Base-by-base conservation (phyloP, 2,888 invertebrate genomes). In the Bedellia somnulentella region DNA sequence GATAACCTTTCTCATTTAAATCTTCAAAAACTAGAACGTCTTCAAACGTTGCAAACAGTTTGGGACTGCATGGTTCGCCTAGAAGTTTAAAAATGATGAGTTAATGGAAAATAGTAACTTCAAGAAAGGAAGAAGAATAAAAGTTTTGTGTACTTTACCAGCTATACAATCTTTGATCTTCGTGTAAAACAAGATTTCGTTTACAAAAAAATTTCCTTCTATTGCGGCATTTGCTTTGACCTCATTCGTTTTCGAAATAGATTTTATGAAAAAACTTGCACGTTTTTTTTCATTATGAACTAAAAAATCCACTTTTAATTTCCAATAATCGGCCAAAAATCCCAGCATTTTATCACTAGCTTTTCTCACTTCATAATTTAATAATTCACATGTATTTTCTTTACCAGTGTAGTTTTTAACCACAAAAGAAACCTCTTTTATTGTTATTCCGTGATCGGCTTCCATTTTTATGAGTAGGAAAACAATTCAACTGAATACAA, bases 301-400 rank as follows among this genome's bases (percentile, higher is more conserved):
- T 18, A 47, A 31, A 15, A 51, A 21, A 30, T 41, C 33, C 9
- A 73, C 54, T 45, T 53, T 46, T 1, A 73, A 41, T 49, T 55
- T 71, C 57, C 57, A 64, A 42, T 73, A 70, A 38, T 75, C 75
- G n/a, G 57, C 47, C 15, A 70, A 37, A 37, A 64, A 73, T 12
- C 75, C 75, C 32, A 75, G 42, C 67, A 71, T 67, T 43, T 61
- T 64, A 8, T 62, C 56, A 44, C 67, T 70, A 2, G 71, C 68
- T 30, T 47, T 49, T 13, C 43, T 26, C 6, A 64, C 37, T 15
- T 24, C 33, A 39, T 56, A 70, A 13, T 47, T 43, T 32, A 51
- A 6, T 9, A 18, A 6, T 18, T 6, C 18, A 18, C 9, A 18
- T 18, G 5, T n/a, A n/a, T n/a, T n/a, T n/a, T n/a, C n/a, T n/a